Conservation (phyloP, 2,797 vertebrate genomes). For the Chloroceryle inda region DNA sequence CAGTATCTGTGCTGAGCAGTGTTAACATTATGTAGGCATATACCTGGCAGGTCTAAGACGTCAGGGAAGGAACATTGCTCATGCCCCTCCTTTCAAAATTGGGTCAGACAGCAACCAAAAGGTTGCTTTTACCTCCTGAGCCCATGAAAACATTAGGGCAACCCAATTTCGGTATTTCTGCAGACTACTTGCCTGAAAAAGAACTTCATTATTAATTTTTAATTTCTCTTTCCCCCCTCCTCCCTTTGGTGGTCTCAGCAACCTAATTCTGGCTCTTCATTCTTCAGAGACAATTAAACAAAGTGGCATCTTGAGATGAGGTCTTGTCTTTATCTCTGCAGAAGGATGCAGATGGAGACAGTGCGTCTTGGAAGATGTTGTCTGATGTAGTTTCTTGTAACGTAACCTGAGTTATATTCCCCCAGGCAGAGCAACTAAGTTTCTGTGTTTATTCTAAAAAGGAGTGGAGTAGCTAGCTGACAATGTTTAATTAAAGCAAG, state of each 20-base stretch:
- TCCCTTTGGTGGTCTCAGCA: background rate
- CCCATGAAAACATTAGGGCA: background rate
- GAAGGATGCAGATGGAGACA: slow-evolving; percentile 5
- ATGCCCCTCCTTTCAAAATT: background rate
- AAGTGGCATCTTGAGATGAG: slow-evolving; percentile 3
- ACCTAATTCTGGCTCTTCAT: background rate
- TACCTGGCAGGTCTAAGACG: background rate
- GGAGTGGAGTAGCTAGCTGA: background rate
- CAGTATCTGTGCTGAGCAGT: fast-evolving
- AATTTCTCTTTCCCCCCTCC: no score
- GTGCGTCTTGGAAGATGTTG: background rate
- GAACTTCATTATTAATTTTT: background rate
- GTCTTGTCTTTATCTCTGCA: slow-evolving; percentile 6
- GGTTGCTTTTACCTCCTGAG: background rate
- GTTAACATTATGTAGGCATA: fast-evolving
- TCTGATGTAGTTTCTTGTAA: slow-evolving; percentile 9
- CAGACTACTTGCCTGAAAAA: background rate
- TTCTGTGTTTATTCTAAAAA: background rate
- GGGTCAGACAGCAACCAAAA: background rate
- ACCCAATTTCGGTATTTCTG: background rate
- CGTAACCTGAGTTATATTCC: background rate
- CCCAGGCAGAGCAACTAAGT: background rate
- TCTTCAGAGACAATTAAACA: slow-evolving; percentile 23
- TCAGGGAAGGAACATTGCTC: background rate
- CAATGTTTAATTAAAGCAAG: slow-evolving; percentile 14